Percentiles rank a stretch among this genome's conserved stretches.
Evolutionary conservation across 2,888 invertebrate genomes (phyloP).

Genomic region (Trachelus iudaicus): DNA sequence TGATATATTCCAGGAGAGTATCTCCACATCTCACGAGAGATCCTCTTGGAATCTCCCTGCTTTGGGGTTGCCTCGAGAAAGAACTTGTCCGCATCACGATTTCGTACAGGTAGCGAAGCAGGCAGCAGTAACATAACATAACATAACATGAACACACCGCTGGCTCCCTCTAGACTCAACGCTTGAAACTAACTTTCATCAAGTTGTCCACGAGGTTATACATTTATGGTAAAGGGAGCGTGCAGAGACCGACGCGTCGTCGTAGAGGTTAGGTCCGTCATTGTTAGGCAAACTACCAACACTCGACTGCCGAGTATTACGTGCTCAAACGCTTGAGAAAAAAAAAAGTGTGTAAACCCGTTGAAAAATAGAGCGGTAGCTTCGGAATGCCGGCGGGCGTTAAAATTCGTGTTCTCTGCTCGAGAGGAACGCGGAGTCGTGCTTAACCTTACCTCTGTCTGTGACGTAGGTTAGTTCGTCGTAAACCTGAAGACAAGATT

Average conservation of each 20-base stretch:
- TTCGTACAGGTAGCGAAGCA: not conserved
- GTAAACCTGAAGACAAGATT: not conserved
- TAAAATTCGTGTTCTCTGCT: conserved; percentile 43
- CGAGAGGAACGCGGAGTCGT: conserved; percentile 20
- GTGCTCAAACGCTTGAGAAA: conserved; percentile 50
- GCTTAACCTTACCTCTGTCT: conserved; percentile 21
- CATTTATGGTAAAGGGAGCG: not conserved
- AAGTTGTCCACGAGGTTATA: not conserved
- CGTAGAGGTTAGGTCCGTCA: conserved; percentile 18
- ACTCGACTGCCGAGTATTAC: conserved; percentile 49
- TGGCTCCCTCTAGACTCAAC: not conserved
- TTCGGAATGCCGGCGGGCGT: conserved; percentile 44
- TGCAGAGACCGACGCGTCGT: not conserved
- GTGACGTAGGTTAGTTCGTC: not conserved
- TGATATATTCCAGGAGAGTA: not conserved
- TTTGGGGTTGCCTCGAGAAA: not conserved
- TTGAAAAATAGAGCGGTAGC: conserved; percentile 54
- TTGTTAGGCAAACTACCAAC: conserved; percentile 57
- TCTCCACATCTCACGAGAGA: not conserved
- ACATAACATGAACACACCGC: not conserved
- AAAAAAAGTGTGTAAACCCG: conserved; percentile 41
- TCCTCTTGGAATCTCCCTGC: not conserved
- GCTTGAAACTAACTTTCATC: not conserved
- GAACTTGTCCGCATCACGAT: not conserved
- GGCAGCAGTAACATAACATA: not conserved